These are phyloP conservation scores for Hirundichthys speculiger DNA, from an alignment of 2,113 vertebrate genomes.

Conservation along the genomic window DNA sequence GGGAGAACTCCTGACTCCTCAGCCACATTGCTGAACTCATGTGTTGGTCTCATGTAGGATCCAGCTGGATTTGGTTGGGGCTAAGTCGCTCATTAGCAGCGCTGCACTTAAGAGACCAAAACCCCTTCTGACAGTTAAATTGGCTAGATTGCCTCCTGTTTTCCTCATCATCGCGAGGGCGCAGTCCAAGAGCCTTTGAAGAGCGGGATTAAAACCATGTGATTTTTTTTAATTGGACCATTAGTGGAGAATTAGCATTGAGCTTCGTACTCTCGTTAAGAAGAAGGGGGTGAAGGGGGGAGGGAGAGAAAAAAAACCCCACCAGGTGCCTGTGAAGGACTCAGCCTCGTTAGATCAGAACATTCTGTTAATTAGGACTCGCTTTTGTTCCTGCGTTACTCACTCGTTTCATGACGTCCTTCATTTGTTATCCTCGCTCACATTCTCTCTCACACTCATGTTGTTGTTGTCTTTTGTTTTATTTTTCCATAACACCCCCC, in stretches of 20 bases:
- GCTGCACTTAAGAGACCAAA: constrained; percentile 77
- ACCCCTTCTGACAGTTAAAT: constrained; percentile 78
- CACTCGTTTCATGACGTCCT: constrained; percentile 59
- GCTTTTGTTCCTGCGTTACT: constrained; percentile 65
- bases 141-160: constrained; percentile 78
- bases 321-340: constrained; percentile 73
- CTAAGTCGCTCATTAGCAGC: constrained; percentile 80
- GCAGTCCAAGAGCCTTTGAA: constrained; percentile 79
- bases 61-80: constrained; percentile 79
- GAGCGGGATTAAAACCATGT: constrained; percentile 83
- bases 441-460: background rate
- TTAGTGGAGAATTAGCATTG: constrained; percentile 84
- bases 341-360: constrained; percentile 68
- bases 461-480: constrained; percentile 12
- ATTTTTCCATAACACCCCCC: constrained; percentile 15
- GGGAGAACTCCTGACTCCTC: constrained; percentile 70
- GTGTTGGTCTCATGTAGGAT: constrained; percentile 77
- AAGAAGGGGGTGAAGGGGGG: no score
- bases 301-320: no score
- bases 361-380: constrained; percentile 63
- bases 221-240: constrained; percentile 85
- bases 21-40: constrained; percentile 73
- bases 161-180: constrained; percentile 75
- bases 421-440: constrained; percentile 40
- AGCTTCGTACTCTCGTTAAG: constrained; percentile 78